Conservation (phyloP, 2,888 invertebrate species). For the Erpobdella octoculata region DNA sequence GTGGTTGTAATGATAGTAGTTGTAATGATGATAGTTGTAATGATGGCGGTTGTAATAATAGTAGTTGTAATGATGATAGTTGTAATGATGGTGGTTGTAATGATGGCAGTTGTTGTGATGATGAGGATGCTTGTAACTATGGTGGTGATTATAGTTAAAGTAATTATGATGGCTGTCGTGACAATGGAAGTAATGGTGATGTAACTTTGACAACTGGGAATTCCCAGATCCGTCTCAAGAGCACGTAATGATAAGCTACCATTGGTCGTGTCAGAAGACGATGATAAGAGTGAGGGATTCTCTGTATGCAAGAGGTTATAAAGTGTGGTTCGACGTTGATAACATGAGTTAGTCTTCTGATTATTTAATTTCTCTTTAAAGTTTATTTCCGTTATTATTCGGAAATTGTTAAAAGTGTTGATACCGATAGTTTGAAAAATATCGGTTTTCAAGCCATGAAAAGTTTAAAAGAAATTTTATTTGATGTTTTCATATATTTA, state of each 20-base stretch:
- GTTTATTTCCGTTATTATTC: no score
- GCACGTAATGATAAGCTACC: conserved; percentile 41
- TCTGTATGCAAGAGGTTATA: conserved; percentile 36
- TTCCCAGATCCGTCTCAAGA: conserved; percentile 28
- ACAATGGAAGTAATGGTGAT: no score
- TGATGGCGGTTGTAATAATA: not conserved
- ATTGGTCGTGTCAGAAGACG: conserved; percentile 36
- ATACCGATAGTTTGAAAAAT: no score
- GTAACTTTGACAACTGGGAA: not conserved
- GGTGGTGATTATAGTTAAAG: not conserved
- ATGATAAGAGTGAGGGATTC: conserved; percentile 34
- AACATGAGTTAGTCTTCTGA: conserved; percentile 38
- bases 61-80: not conserved
- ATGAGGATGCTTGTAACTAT: not conserved
- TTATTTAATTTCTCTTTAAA: no score
- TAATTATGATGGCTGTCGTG: no score
- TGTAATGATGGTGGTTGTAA: not conserved
- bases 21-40: not conserved
- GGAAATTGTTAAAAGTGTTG: no score
- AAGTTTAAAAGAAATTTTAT: no score
- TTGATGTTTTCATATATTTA: no score
- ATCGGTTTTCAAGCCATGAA: no score
- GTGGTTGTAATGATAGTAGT: not conserved
- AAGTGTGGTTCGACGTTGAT: conserved; percentile 41
- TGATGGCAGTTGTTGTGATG: not conserved